phyloP scores from a whole-genome alignment of 2,888 invertebrate species.

The Tricholauxania praeusta region DNA sequence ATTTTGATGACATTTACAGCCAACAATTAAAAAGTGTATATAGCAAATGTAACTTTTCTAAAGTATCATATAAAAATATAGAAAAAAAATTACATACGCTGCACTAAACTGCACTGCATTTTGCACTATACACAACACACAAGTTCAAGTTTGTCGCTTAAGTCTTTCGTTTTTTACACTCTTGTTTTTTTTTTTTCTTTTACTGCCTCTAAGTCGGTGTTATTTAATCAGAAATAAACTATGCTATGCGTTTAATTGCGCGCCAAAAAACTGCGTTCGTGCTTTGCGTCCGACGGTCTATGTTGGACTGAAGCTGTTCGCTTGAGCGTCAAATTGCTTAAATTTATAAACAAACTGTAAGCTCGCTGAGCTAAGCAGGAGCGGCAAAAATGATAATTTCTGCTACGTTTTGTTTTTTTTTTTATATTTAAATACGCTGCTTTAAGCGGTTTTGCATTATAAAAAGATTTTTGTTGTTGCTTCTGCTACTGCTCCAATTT shows the following conservation, averaged over 20 bases:
- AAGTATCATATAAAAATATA: too few species aligned
- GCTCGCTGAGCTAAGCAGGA: neutral
- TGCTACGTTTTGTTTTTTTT: neutral
- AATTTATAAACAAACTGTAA: constrained; percentile 14
- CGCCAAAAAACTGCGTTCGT: constrained; percentile 44
- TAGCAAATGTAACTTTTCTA: too few species aligned
- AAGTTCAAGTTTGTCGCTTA: constrained; percentile 36
- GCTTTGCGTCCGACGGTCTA: constrained; percentile 62
- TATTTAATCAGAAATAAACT: neutral
- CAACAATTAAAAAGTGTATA: too few species aligned
- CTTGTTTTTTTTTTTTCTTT: constrained; percentile 6
- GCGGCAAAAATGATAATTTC: neutral
- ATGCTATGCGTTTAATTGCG: neutral
- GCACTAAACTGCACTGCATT: too few species aligned
- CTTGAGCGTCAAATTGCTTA: constrained; percentile 60
- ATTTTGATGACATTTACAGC: too few species aligned
- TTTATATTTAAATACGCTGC: too few species aligned
- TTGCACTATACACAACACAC: constrained; percentile 32
- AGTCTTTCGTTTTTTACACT: constrained; percentile 34
- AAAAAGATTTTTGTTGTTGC: too few species aligned
- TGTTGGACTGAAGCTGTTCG: constrained; percentile 62
- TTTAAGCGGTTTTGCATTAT: too few species aligned
- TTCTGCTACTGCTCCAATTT: too few species aligned
- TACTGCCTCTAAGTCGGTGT: neutral
- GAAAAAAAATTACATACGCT: too few species aligned